phyloP scores from a whole-genome alignment of 2,888 invertebrate genomes.

The Lepidocyrtinus sp. region DNA sequence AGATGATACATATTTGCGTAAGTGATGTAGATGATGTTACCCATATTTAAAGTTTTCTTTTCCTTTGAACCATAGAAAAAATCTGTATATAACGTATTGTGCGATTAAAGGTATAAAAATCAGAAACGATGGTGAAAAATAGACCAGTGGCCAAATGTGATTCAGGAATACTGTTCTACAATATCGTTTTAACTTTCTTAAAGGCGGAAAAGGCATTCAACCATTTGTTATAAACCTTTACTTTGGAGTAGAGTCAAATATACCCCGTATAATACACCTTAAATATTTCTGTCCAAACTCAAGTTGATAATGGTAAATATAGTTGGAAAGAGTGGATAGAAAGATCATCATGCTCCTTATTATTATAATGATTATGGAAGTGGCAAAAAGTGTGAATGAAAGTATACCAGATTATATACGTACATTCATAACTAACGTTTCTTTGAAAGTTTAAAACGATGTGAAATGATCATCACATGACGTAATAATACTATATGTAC shows the following conservation, averaged over 20 bases:
- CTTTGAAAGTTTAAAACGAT: background rate
- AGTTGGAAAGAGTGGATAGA: background rate
- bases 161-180: conserved; percentile 29
- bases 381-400: background rate
- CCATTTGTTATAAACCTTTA: too few species aligned
- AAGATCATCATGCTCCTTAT: conserved; percentile 21
- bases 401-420: too few species aligned
- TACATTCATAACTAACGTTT: too few species aligned
- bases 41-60: conserved; percentile 31
- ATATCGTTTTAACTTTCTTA: background rate
- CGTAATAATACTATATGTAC: background rate
- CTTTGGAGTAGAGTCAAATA: too few species aligned
- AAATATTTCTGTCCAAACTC: background rate
- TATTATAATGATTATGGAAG: conserved; percentile 29
- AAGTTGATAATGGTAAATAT: background rate
- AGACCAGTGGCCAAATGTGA: conserved; percentile 43
- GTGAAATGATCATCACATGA: background rate
- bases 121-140: background rate
- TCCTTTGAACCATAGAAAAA: background rate
- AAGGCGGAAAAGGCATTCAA: too few species aligned
- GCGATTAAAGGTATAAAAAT: background rate
- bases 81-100: background rate
- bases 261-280: background rate
- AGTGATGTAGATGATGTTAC: conserved; percentile 30
- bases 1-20: too few species aligned